These are phyloP conservation scores for Monomorium pharaonis DNA, from an alignment of 1,140 invertebrate genomes.

Conservation along the genomic window DNA sequence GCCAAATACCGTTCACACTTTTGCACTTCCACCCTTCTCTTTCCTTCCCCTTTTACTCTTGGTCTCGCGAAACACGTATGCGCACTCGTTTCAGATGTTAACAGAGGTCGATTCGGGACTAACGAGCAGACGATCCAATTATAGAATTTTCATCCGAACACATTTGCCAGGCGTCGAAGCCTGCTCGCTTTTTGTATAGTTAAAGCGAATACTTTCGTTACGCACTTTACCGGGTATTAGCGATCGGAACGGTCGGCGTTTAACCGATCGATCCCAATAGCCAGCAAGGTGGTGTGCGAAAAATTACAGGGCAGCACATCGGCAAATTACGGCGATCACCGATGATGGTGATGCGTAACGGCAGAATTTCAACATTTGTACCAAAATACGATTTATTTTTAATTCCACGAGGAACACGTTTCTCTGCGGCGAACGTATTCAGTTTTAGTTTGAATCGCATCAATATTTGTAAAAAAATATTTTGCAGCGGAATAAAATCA, in stretches of 20 bases:
- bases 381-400: conserved; percentile 47
- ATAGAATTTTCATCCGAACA: conserved; percentile 79
- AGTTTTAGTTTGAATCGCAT: conserved; percentile 17
- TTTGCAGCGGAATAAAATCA: conserved; percentile 35
- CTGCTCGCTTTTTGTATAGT: conserved; percentile 61
- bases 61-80: conserved; percentile 36
- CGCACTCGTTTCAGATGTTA: conserved; percentile 71
- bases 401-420: background rate
- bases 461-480: conserved; percentile 51
- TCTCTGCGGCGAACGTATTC: background rate
- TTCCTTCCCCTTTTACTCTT: conserved; percentile 3
- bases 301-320: conserved; percentile 58
- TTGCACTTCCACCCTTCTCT: conserved; percentile 63
- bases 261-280: conserved; percentile 56
- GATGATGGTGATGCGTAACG: background rate
- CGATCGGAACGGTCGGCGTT: conserved; percentile 24
- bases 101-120: conserved; percentile 80
- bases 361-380: conserved; percentile 38
- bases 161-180: conserved; percentile 62
- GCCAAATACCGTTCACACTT: conserved; percentile 45
- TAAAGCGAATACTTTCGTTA: conserved; percentile 55
- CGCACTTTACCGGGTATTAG: conserved; percentile 45
- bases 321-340: conserved; percentile 52
- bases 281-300: conserved; percentile 53
- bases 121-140: conserved; percentile 81